Percentiles rank a stretch among this genome's conserved stretches.
phyloP scores from a whole-genome alignment of 2,113 vertebrate species.

The Phoenicopterus ruber region DNA sequence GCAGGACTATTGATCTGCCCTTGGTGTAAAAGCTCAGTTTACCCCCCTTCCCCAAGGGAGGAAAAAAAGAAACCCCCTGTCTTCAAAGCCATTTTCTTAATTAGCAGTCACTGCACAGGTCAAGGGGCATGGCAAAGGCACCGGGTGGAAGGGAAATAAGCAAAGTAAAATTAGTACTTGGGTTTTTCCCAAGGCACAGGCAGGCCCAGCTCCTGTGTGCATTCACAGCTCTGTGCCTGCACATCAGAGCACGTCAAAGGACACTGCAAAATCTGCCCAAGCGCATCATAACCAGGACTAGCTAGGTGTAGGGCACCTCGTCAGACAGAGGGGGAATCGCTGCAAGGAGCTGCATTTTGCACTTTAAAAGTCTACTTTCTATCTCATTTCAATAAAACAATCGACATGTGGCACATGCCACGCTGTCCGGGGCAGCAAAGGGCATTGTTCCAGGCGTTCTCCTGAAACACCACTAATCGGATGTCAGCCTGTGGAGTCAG shows the following conservation, averaged over 20 bases:
- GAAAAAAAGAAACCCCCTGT: neutral
- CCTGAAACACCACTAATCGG: accelerated
- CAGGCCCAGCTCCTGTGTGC: neutral
- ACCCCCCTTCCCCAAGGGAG: neutral
- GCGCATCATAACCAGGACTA: neutral
- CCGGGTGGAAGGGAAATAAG: neutral
- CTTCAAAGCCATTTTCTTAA: neutral
- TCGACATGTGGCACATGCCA: accelerated
- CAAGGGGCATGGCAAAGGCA: neutral
- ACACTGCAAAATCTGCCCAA: neutral
- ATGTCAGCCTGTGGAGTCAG: neutral
- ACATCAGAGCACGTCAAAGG: neutral
- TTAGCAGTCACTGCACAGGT: neutral
- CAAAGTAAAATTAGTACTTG: neutral
- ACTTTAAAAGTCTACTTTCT: neutral
- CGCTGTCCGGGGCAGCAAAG: neutral
- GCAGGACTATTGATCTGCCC: neutral
- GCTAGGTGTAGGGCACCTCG: neutral
- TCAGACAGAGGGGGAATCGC: neutral
- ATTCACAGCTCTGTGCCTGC: neutral
- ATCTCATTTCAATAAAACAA: neutral
- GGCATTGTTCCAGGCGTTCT: neutral
- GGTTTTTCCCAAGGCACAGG: neutral
- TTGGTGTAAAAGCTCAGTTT: neutral
- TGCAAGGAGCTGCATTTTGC: neutral